Percentiles rank a stretch among this genome's conserved stretches.
Conservation (phyloP, 2,888 invertebrate genomes). For the Rhingia rostrata region DNA sequence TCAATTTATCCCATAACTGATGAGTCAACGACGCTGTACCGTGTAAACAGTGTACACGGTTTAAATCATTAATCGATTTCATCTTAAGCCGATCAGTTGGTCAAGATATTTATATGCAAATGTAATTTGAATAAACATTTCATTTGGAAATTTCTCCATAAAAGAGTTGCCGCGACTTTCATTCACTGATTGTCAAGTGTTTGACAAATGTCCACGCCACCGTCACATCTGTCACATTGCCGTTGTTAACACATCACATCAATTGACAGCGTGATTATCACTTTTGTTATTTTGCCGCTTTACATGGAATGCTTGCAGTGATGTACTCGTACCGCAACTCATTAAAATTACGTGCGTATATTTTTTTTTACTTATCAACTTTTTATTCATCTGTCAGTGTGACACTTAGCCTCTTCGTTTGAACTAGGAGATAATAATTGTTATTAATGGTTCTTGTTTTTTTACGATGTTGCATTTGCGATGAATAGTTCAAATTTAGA, state of each 20-base stretch:
- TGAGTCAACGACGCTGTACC: constrained; percentile 25
- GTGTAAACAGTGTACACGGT: neutral
- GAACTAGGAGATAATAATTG: constrained; percentile 19
- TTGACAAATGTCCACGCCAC: constrained; percentile 20
- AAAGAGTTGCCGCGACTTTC: constrained; percentile 34
- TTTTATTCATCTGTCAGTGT: constrained; percentile 13
- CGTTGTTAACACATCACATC: constrained; percentile 8
- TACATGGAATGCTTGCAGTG: neutral
- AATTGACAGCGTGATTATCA: constrained; percentile 7
- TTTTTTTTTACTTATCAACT: neutral
- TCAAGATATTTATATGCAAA: neutral
- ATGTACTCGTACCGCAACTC: neutral
- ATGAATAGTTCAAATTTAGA: constrained; percentile 10
- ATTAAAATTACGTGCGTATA: neutral
- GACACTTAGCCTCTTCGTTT: constrained; percentile 6
- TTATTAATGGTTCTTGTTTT: constrained; percentile 9
- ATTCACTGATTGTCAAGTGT: constrained; percentile 20
- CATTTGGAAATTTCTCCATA: constrained; percentile 40
- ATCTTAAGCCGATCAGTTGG: constrained; percentile 10
- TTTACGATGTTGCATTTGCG: constrained; percentile 18
- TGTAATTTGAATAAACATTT: constrained; percentile 22
- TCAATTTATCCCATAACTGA: constrained; percentile 28
- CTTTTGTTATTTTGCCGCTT: neutral
- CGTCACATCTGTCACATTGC: constrained; percentile 29
- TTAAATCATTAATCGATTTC: constrained; percentile 36